These are phyloP conservation scores for Drosophila melanogaster DNA, from an alignment of 1,140 invertebrate species.

Conservation along the genomic window DNA sequence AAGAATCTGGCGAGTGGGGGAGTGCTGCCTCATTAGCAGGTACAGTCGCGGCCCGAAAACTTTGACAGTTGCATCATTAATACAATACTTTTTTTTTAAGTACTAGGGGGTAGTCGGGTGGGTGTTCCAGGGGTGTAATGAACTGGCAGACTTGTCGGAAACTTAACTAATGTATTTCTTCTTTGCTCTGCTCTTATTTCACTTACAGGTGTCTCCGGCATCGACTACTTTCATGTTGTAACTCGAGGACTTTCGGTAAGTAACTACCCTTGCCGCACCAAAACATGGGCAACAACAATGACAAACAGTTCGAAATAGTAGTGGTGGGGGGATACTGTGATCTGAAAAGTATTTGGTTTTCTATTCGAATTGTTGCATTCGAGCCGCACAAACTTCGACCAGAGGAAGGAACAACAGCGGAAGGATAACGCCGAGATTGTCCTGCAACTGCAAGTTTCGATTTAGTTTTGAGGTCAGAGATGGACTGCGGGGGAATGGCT, in stretches of 20 bases:
- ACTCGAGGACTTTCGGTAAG: conserved; percentile 77
- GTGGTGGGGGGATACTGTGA: not conserved
- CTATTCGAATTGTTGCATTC: conserved; percentile 1
- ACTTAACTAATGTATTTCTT: conserved; percentile 45
- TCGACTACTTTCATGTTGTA: conserved; percentile 78
- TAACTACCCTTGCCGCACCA: conserved; percentile 12
- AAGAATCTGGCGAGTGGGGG: not conserved
- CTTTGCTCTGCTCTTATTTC: conserved; percentile 1
- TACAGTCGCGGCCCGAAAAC: conserved; percentile 42
- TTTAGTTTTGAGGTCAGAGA: conserved; percentile 42
- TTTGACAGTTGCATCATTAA: conserved; percentile 77
- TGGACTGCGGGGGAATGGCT: not conserved
- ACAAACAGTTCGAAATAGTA: conserved; percentile 1
- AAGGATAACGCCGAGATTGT: conserved; percentile 39
- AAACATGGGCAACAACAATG: conserved; percentile 2
- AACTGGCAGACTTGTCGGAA: conserved; percentile 48
- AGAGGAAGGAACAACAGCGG: conserved; percentile 5
- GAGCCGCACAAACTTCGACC: conserved; percentile 14
- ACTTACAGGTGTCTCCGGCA: conserved; percentile 71
- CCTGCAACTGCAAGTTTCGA: conserved; percentile 39
- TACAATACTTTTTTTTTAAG: conserved; percentile 3
- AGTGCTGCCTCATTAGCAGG: conserved; percentile 42
- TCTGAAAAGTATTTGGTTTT: conserved; percentile 15
- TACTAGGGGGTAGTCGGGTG: not conserved
- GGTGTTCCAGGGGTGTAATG: conserved; percentile 22